These are phyloP conservation scores for Papilio protenor DNA, from an alignment of 2,888 invertebrate species.

Conservation along the genomic window DNA sequence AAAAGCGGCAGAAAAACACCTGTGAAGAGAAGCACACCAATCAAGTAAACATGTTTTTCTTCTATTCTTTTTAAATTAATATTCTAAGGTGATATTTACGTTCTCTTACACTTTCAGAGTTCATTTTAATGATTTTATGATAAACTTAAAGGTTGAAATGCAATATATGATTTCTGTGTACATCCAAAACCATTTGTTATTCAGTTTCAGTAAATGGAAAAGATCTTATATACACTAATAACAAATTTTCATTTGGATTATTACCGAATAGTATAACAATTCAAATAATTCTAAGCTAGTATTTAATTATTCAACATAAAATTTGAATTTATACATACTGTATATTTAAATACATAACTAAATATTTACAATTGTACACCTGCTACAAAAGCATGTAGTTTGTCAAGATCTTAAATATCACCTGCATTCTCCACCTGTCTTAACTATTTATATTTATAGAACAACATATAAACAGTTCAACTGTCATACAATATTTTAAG, in stretches of 20 bases:
- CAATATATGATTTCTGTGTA: neutral
- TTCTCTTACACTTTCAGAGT: neutral
- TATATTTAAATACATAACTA: neutral
- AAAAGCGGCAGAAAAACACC: slow-evolving; percentile 81
- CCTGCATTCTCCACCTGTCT: slow-evolving; percentile 31
- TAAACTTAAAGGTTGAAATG: neutral
- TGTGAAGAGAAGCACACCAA: slow-evolving; percentile 76
- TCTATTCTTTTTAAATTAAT: neutral
- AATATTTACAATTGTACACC: slow-evolving; percentile 19
- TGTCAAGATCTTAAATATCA: slow-evolving; percentile 25
- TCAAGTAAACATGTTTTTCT: slow-evolving; percentile 72
- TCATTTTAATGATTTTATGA: neutral
- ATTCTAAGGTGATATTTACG: slow-evolving; percentile 32
- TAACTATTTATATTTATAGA: slow-evolving; percentile 16
- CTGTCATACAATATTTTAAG: neutral
- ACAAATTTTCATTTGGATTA: no score
- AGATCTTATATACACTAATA: no score
- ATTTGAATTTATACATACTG: neutral
- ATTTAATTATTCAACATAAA: slow-evolving; percentile 1
- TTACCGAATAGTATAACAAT: no score
- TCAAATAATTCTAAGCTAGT: neutral
- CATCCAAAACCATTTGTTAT: neutral
- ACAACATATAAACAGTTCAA: neutral
- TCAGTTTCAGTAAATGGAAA: neutral
- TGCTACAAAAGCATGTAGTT: slow-evolving; percentile 15